Conservation (phyloP, 2,113 vertebrate genomes). For the Rutilus rutilus region DNA sequence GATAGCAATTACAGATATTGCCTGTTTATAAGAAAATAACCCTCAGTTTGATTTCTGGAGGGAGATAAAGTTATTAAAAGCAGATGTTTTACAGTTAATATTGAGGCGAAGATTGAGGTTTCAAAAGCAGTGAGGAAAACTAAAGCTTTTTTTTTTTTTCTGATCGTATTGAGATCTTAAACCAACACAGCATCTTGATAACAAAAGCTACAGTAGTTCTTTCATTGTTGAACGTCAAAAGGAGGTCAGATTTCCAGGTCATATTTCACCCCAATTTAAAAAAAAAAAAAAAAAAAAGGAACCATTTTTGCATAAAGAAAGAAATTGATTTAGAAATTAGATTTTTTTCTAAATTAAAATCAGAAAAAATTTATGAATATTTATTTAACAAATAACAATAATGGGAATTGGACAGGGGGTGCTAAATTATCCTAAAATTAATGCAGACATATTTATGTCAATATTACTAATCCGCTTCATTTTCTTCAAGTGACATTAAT, state of each 20-base stretch:
- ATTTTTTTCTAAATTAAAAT: not conserved
- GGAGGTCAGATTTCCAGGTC: not conserved
- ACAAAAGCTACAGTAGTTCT: too few species aligned
- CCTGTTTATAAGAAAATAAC: not conserved
- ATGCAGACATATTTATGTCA: not conserved
- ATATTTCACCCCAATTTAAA: not conserved
- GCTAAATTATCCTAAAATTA: not conserved
- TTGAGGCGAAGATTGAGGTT: not conserved
- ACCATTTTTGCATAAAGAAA: not conserved
- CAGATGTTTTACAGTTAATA: not conserved
- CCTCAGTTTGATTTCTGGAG: not conserved
- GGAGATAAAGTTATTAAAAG: not conserved
- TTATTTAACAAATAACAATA: not conserved
- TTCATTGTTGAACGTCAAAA: not conserved
- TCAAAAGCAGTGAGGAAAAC: not conserved
- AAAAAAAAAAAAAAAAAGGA: not conserved
- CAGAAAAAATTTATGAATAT: not conserved
- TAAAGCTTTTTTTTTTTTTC: not conserved
- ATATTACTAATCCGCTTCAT: not conserved
- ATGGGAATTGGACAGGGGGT: not conserved
- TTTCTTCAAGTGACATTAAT: not conserved
- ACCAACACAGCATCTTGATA: not conserved
- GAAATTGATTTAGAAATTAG: too few species aligned
- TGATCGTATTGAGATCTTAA: not conserved
- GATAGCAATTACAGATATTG: not conserved